Conservation (phyloP, 2,797 vertebrate species). For the Esox masquinongy region DNA sequence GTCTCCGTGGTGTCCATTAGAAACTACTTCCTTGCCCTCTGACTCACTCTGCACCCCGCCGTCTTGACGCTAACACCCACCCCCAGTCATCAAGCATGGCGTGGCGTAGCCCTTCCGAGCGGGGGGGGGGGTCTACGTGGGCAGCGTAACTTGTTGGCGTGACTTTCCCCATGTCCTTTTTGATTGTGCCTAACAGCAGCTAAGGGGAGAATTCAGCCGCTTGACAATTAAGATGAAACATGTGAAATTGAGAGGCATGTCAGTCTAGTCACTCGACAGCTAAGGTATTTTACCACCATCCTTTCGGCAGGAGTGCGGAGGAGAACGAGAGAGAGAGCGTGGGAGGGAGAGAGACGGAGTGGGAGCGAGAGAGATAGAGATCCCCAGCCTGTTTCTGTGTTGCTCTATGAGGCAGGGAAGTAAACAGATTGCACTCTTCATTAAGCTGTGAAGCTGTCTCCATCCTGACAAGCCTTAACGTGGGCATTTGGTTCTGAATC, state of each 20-base stretch:
- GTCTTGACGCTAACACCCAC: background rate
- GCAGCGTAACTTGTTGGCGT: background rate
- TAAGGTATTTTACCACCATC: background rate
- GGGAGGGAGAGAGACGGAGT: constrained; percentile 28
- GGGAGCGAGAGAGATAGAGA: constrained; percentile 31
- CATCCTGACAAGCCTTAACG: constrained; percentile 57
- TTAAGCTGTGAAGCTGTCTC: constrained; percentile 62
- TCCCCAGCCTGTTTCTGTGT: constrained; percentile 28
- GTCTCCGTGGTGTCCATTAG: too few relatives aligned
- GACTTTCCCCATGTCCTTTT: background rate
- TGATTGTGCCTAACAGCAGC: background rate
- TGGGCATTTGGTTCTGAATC: constrained; percentile 31
- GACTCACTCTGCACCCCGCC: background rate
- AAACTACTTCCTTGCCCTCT: background rate
- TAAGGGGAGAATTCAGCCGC: background rate
- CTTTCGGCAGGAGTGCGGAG: background rate
- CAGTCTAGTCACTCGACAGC: background rate
- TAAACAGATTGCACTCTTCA: constrained; percentile 65
- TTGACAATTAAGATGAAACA: background rate
- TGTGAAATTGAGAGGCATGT: background rate
- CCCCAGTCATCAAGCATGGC: background rate
- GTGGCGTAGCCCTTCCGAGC: background rate
- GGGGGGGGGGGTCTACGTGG: too few relatives aligned
- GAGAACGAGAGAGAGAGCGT: constrained; percentile 8
- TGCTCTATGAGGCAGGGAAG: constrained; percentile 41